Evolutionary conservation across 2,888 invertebrate species (phyloP).

Genomic region (Marronus borbonicus): DNA sequence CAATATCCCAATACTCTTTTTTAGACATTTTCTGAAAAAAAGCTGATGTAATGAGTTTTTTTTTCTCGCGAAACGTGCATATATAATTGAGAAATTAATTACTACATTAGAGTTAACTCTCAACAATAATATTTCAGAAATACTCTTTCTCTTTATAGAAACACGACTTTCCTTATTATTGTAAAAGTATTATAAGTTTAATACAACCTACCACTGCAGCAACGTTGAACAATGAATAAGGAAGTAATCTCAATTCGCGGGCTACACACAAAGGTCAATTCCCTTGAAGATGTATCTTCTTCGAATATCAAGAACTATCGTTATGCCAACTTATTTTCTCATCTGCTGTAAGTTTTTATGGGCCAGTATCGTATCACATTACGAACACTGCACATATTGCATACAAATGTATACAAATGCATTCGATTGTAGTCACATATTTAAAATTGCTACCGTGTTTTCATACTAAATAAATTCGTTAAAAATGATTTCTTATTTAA

Average conservation of each 20-base stretch:
- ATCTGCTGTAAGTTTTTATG: constrained; percentile 20
- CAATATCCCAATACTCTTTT: no score
- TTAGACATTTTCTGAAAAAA: no score
- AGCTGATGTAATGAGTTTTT: no score
- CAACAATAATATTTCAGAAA: not conserved
- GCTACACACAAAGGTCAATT: constrained; percentile 31
- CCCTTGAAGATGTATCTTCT: constrained; percentile 28
- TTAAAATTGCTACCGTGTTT: not conserved
- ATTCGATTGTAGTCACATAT: not conserved
- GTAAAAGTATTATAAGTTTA: constrained; percentile 7
- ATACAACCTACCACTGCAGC: not conserved
- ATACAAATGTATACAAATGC: constrained; percentile 16
- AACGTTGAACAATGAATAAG: constrained; percentile 17
- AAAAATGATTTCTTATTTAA: constrained; percentile 3
- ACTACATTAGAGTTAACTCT: no score
- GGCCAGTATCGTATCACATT: constrained; percentile 37
- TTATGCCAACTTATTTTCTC: constrained; percentile 18
- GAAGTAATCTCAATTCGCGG: constrained; percentile 12
- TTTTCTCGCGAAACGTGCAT: no score
- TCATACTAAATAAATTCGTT: constrained; percentile 9
- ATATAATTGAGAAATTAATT: no score
- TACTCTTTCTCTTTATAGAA: not conserved
- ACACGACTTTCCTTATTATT: no score
- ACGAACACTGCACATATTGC: constrained; percentile 16
- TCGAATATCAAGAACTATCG: constrained; percentile 11